These are phyloP conservation scores for Hemichromis elongatus DNA, from an alignment of 2,113 vertebrate species.

Conservation along the genomic window DNA sequence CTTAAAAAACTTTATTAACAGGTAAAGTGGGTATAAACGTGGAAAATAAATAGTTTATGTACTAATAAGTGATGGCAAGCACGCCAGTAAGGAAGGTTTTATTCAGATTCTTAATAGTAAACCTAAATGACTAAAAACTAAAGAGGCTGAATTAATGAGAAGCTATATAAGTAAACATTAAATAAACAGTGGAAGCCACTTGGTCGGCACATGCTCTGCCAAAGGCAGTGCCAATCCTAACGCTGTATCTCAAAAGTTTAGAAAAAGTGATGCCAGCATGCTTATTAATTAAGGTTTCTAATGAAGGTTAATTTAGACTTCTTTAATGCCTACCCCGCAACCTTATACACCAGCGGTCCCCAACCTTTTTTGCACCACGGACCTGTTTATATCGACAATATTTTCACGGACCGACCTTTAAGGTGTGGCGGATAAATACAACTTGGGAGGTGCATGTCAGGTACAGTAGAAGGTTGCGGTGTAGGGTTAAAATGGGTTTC, in stretches of 20 bases:
- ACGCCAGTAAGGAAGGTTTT: neutral
- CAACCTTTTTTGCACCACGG: too few relatives aligned
- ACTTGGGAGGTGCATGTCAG: neutral
- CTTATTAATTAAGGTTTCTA: neutral
- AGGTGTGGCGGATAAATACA: too few relatives aligned
- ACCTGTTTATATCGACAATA: too few relatives aligned
- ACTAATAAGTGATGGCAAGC: neutral
- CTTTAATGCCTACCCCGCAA: neutral
- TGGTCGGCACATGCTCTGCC: neutral
- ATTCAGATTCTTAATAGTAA: neutral
- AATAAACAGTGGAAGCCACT: neutral
- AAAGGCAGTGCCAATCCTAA: neutral
- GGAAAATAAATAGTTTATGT: neutral
- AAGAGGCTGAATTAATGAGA: neutral
- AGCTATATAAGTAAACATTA: neutral
- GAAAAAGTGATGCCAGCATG: neutral
- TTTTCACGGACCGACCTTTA: too few relatives aligned
- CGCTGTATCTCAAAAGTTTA: neutral
- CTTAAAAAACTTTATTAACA: neutral
- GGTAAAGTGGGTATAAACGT: neutral
- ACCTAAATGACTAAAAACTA: neutral
- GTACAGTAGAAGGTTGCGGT: neutral
- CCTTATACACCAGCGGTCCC: neutral
- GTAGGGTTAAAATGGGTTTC: neutral
- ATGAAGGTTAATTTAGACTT: neutral